Percentiles rank a stretch among this genome's conserved stretches.
Conservation (phyloP, 2,888 invertebrate genomes). For the Chrysina gloriosa region DNA sequence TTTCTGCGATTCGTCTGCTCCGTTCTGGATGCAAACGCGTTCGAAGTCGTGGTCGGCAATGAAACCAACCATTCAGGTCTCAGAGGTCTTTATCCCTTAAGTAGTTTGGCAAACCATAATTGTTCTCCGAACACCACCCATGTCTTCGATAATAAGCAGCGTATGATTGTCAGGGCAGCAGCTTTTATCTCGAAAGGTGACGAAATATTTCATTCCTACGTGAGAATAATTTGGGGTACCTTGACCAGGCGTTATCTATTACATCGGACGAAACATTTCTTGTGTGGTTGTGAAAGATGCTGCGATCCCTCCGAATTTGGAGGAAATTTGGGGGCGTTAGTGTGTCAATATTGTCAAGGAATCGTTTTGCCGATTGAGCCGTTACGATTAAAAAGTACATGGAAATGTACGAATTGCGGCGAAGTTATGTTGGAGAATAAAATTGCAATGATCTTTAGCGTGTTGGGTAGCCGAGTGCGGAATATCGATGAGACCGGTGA, state of each 20-base stretch:
- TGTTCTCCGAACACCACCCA: constrained; percentile 77
- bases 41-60: constrained; percentile 69
- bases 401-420: constrained; percentile 72
- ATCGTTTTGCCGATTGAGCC: constrained; percentile 71
- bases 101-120: constrained; percentile 76
- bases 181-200: constrained; percentile 70
- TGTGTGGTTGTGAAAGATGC: constrained; percentile 75
- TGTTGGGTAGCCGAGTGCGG: constrained; percentile 69
- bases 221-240: constrained; percentile 77
- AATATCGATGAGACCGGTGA: constrained; percentile 67
- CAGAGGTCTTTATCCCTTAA: constrained; percentile 75
- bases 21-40: constrained; percentile 76
- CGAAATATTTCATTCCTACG: constrained; percentile 76
- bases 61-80: constrained; percentile 63
- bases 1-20: constrained; percentile 72
- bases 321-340: constrained; percentile 57
- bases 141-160: constrained; percentile 69
- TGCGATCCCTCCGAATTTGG: constrained; percentile 76
- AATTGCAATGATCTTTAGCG: constrained; percentile 67
- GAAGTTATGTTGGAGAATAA: constrained; percentile 67
- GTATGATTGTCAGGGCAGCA: constrained; percentile 72
- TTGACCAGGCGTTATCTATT: constrained; percentile 72
- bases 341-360: constrained; percentile 65
- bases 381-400: constrained; percentile 66
- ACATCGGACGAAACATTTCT: constrained; percentile 75